Percentiles rank a stretch among this genome's conserved stretches.
phyloP scores from a whole-genome alignment of 2,888 invertebrate species.

The Biston betularia region DNA sequence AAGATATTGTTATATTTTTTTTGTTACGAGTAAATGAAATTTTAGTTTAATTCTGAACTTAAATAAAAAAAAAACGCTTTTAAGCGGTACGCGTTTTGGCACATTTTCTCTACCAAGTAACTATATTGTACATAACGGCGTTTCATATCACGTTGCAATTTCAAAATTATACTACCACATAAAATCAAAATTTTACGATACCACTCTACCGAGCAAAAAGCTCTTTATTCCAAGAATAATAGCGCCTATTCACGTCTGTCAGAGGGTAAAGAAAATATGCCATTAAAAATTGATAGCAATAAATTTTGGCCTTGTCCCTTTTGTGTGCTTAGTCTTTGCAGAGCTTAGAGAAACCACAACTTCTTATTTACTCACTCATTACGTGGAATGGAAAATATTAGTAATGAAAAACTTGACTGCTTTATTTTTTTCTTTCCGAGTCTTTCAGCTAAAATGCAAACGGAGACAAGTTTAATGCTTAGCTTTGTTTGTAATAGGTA shows the following conservation, averaged over 20 bases:
- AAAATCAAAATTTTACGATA: conserved; percentile 20
- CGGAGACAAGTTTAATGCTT: not conserved
- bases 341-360: conserved; percentile 16
- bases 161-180: conserved; percentile 15
- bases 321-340: conserved; percentile 18
- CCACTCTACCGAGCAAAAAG: conserved; percentile 8
- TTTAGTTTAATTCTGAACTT: too few relatives aligned
- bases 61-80: too few relatives aligned
- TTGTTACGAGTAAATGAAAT: too few relatives aligned
- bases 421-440: not conserved
- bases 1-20: too few relatives aligned
- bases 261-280: conserved; percentile 24
- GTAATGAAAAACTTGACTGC: conserved; percentile 9
- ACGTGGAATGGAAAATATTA: conserved; percentile 25
- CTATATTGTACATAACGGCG: too few relatives aligned
- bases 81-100: too few relatives aligned
- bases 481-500: too few relatives aligned
- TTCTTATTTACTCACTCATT: conserved; percentile 25
- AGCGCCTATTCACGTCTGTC: conserved; percentile 19
- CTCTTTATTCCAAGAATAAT: conserved; percentile 20
- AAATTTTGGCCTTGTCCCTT: conserved; percentile 22
- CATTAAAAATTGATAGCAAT: conserved; percentile 36
- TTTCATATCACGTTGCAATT: conserved; percentile 17
- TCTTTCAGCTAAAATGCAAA: conserved; percentile 6
- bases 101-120: too few relatives aligned